phyloP scores from a whole-genome alignment of 2,797 vertebrate genomes.

The Pseudotriccus pelzelni region DNA sequence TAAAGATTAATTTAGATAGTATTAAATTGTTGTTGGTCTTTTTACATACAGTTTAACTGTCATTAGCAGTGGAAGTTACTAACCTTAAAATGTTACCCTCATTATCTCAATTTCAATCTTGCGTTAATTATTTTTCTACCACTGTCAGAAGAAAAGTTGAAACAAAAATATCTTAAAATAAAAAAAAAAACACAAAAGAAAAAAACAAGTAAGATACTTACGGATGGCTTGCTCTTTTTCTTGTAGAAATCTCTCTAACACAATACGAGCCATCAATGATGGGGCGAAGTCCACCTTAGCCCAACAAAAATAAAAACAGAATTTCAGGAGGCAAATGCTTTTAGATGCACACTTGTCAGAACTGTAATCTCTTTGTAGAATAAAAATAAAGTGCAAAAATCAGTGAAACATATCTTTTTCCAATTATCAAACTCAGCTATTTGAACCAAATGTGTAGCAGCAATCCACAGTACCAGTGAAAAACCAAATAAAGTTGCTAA shows the following conservation, averaged over 20 bases:
- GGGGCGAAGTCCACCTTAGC: constrained; percentile 92
- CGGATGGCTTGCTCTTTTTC: constrained; percentile 81
- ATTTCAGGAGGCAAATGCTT: constrained; percentile 33
- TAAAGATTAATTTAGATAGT: constrained; percentile 78
- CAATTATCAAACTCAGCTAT: background rate
- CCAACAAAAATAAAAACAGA: constrained; percentile 54
- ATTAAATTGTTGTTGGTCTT: constrained; percentile 81
- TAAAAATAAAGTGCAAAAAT: constrained; percentile 33
- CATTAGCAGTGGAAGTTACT: constrained; percentile 79
- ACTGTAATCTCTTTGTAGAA: constrained; percentile 23
- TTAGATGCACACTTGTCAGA: constrained; percentile 29
- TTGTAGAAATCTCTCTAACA: constrained; percentile 92
- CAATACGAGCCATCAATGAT: constrained; percentile 91
- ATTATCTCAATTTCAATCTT: constrained; percentile 74
- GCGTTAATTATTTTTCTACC: constrained; percentile 67
- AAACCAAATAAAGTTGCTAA: background rate
- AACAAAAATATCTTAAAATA: background rate
- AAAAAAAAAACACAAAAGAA: background rate
- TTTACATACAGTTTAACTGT: constrained; percentile 78
- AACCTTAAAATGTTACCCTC: constrained; percentile 78
- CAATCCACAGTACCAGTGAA: background rate
- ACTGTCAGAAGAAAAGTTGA: constrained; percentile 18
- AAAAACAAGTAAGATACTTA: constrained; percentile 77
- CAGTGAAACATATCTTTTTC: constrained; percentile 24
- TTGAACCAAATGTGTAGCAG: background rate